Evolutionary conservation across 1,140 invertebrate species (phyloP), one percentile per base, ranked within the genome.

Genomic region (Hetaerina americana): DNA sequence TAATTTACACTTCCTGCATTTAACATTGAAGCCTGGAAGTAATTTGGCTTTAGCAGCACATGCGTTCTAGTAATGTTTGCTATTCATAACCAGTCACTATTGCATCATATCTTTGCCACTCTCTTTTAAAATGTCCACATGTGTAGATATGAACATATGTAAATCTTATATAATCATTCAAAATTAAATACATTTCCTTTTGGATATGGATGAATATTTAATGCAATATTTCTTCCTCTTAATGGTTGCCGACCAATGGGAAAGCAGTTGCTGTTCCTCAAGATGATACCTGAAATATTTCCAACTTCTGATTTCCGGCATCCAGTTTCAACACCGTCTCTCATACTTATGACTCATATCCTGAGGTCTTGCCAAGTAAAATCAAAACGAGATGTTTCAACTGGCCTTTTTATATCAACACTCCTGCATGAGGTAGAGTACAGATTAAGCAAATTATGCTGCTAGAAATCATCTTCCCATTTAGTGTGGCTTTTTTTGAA

Each of bases 261-360:
- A n/a, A n/a, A n/a, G 72, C 79, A 88, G 87, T 77, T 96, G 26
- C 80, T 95, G 75, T 87, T 94, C 76, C 88, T 96, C 31, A 93
- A 93, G 83, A 75, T 93, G 28, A 84, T 91, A 24, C 86, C 88
- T 18, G 78, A 91, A 18, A 77, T 96, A 29, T 97, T 92, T 80
- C 90, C 94, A 18, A 90, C 93, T 0, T 96, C 94, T 0, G 95
- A 97, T 82, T 95, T 92, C 78, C 83, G 87, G 27, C 94, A 97
- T 85, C 87, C 88, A 1, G 85, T 96, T n/a, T 88, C 89, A 27
- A 95, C 92, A 10, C 93, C 94, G 66, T 87, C 88, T 76, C 83
- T 92, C 69, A 81, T 94, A 66, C 94, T 96, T 76, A 91, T 96
- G 82, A 86, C 87, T 31, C 88, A 95, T 79, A 90, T 96, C 74